Conservation (phyloP, 2,888 invertebrate species). For the Pseudeuparius sepicola region DNA sequence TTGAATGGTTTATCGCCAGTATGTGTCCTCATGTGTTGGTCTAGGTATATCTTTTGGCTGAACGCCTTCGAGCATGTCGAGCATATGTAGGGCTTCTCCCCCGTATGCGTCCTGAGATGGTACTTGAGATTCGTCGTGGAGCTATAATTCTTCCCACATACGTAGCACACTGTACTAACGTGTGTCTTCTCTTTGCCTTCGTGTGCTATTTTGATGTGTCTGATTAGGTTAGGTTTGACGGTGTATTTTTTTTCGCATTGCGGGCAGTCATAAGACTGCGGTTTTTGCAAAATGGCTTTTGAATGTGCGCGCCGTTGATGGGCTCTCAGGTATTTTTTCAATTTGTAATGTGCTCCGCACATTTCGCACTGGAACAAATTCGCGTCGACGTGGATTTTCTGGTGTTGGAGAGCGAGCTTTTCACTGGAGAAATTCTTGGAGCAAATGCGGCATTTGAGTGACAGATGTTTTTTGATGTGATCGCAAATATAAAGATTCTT, state of each 20-base stretch:
- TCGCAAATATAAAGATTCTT: slow-evolving; percentile 34
- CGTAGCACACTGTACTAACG: slow-evolving; percentile 42
- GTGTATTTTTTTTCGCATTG: too few species aligned
- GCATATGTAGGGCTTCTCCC: slow-evolving; percentile 41
- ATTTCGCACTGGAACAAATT: slow-evolving; percentile 42
- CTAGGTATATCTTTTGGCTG: slow-evolving; percentile 49
- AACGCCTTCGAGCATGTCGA: slow-evolving; percentile 42
- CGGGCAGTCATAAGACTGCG: too few species aligned
- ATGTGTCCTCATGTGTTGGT: slow-evolving; percentile 48
- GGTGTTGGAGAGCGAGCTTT: slow-evolving; percentile 42
- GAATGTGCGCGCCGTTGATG: slow-evolving; percentile 45
- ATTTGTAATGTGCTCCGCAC: slow-evolving; percentile 46
- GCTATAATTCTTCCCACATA: slow-evolving; percentile 46
- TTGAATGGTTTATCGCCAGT: slow-evolving; percentile 52
- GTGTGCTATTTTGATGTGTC: slow-evolving; percentile 37
- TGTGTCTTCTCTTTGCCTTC: slow-evolving; percentile 35
- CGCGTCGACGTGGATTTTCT: slow-evolving; percentile 44
- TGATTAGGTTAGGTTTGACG: too few species aligned
- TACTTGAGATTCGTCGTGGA: slow-evolving; percentile 43
- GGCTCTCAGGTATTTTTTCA: slow-evolving; percentile 43
- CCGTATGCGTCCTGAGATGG: slow-evolving; percentile 45
- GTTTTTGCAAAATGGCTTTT: too few species aligned
- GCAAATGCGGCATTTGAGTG: slow-evolving; percentile 40
- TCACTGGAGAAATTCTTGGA: slow-evolving; percentile 40
- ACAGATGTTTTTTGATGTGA: slow-evolving; percentile 40